These are phyloP conservation scores for Florisuga fusca DNA, from an alignment of 2,797 vertebrate genomes.

Conservation along the genomic window DNA sequence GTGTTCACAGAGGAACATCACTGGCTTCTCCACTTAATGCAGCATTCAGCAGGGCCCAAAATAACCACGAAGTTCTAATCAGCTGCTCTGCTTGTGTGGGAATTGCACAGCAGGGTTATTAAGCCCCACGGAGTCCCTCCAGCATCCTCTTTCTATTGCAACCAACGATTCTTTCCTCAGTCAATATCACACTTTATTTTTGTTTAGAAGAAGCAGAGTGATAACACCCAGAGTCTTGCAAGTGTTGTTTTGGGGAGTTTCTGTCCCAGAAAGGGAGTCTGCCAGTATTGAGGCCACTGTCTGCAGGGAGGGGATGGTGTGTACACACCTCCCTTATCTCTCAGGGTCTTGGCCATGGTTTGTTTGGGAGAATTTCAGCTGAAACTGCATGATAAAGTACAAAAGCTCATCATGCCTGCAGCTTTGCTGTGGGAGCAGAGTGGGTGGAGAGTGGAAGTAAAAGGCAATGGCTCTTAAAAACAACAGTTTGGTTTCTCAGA, in stretches of 20 bases:
- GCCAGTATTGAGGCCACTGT: background rate
- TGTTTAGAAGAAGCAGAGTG: background rate
- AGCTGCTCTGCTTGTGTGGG: background rate
- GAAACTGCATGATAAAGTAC: background rate
- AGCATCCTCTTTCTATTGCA: background rate
- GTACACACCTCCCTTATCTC: background rate
- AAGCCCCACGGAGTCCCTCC: background rate
- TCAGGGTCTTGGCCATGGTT: background rate
- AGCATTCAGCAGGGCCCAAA: background rate
- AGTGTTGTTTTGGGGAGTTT: background rate
- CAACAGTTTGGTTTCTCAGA: background rate
- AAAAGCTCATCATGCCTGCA: background rate
- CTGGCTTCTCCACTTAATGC: background rate
- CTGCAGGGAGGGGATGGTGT: background rate
- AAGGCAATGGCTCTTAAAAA: background rate
- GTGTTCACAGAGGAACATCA: too few species aligned
- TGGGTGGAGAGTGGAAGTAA: background rate
- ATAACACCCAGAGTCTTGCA: background rate
- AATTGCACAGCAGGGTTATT: fast-evolving
- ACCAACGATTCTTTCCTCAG: background rate
- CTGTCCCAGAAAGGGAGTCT: background rate
- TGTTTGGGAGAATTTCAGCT: background rate
- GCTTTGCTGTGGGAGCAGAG: background rate
- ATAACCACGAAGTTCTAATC: background rate
- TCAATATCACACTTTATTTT: background rate